Percentiles rank a stretch among this genome's conserved stretches.
phyloP scores from a whole-genome alignment of 2,113 vertebrate genomes.

The Montifringilla adamsi region DNA sequence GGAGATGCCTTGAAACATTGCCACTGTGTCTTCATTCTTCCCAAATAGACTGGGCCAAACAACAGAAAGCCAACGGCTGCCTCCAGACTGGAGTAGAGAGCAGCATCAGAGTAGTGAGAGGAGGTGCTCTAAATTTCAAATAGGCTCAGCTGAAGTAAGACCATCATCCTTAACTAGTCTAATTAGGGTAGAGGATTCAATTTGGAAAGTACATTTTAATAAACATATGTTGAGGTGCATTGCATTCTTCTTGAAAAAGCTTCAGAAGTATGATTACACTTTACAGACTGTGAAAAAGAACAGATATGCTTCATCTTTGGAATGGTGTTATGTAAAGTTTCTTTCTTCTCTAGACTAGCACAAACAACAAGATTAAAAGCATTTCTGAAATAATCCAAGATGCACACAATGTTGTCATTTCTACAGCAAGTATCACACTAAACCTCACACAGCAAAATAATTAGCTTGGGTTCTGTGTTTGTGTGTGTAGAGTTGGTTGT shows the following conservation, averaged over 20 bases:
- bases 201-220: neutral
- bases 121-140: neutral
- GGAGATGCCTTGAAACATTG: neutral
- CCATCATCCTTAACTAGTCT: neutral
- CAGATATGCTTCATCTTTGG: neutral
- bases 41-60: neutral
- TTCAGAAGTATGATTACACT: neutral
- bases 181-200: neutral
- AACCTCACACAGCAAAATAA: neutral
- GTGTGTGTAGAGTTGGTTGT: neutral
- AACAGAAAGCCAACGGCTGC: neutral
- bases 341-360: neutral
- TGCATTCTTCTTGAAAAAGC: neutral
- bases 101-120: neutral
- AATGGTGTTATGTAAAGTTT: neutral
- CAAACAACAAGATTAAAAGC: slow-evolving; percentile 23
- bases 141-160: neutral
- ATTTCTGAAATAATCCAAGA: neutral
- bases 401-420: neutral
- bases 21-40: neutral
- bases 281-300: neutral
- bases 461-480: neutral
- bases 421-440: neutral
- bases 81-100: rapidly evolving
- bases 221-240: neutral